Evolutionary conservation across 2,797 vertebrate genomes (phyloP).

Genomic region (Percopsis omiscomaycus): DNA sequence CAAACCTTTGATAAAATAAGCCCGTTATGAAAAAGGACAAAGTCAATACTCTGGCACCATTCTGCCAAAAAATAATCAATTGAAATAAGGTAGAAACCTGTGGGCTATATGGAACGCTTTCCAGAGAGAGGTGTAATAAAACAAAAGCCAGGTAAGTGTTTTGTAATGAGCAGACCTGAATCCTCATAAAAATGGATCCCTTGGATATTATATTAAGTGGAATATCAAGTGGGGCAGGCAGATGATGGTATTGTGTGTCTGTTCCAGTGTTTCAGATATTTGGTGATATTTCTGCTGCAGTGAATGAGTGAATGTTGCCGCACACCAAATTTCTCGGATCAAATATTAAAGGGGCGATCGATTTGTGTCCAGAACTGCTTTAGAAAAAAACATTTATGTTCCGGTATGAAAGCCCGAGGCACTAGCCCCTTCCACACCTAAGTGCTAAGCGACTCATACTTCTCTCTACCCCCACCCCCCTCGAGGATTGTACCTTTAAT

Average conservation of each 20-base stretch:
- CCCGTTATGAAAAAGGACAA: slow-evolving; percentile 5
- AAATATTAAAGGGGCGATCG: too few relatives aligned
- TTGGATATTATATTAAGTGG: slow-evolving; percentile 26
- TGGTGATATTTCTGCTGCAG: neutral
- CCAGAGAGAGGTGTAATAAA: slow-evolving; percentile 21
- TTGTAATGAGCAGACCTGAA: slow-evolving; percentile 21
- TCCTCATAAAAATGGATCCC: slow-evolving; percentile 25
- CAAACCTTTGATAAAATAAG: slow-evolving; percentile 7
- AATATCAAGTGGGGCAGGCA: slow-evolving; percentile 27
- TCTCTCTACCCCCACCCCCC: too few relatives aligned
- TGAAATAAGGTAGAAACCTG: slow-evolving; percentile 8
- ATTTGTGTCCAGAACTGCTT: too few relatives aligned
- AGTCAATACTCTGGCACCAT: slow-evolving; percentile 18
- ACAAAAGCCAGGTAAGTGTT: slow-evolving; percentile 17
- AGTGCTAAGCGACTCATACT: too few relatives aligned
- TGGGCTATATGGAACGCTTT: neutral
- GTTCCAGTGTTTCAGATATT: slow-evolving; percentile 1
- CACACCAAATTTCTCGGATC: too few relatives aligned
- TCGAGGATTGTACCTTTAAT: too few relatives aligned
- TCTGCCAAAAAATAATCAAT: slow-evolving; percentile 8
- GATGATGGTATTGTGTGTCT: neutral
- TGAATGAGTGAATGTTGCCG: too few relatives aligned
- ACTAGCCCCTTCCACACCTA: too few relatives aligned
- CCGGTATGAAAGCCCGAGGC: too few relatives aligned
- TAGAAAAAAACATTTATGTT: too few relatives aligned